phyloP scores from a whole-genome alignment of 2,113 vertebrate species.

The Dermatemys mawii region DNA sequence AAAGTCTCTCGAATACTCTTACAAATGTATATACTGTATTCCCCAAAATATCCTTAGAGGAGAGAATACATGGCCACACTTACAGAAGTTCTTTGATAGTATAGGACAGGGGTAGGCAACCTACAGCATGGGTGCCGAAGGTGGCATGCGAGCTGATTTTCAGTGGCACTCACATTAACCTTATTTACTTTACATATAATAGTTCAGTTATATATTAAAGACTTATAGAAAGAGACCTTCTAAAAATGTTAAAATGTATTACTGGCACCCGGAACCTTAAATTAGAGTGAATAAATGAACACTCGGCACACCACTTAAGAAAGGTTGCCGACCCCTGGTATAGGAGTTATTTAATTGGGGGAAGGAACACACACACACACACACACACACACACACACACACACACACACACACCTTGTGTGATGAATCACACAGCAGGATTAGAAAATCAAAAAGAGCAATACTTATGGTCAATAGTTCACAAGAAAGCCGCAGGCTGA shows the following conservation, averaged over 20 bases:
- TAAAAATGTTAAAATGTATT: too few species aligned
- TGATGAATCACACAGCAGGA: background rate
- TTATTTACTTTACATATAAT: too few species aligned
- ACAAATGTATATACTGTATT: background rate
- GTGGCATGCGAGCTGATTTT: too few species aligned
- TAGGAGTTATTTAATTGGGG: background rate
- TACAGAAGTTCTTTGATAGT: fast-evolving
- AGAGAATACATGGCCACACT: background rate
- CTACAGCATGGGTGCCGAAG: too few species aligned
- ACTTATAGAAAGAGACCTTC: too few species aligned
- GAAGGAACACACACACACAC: background rate
- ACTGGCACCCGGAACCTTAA: too few species aligned
- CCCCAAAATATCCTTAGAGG: background rate
- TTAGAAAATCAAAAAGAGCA: background rate
- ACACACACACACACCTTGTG: background rate
- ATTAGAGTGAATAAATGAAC: too few species aligned
- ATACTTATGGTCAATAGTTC: background rate
- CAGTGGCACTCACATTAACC: too few species aligned
- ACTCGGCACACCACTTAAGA: too few species aligned
- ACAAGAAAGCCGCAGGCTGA: background rate
- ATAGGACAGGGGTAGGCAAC: too few species aligned
- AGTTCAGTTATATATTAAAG: too few species aligned
- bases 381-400: background rate
- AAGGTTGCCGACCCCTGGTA: too few species aligned
- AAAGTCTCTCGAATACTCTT: background rate